phyloP scores from a whole-genome alignment of 2,113 vertebrate genomes.

The Cryptomyrus ogoouensis region DNA sequence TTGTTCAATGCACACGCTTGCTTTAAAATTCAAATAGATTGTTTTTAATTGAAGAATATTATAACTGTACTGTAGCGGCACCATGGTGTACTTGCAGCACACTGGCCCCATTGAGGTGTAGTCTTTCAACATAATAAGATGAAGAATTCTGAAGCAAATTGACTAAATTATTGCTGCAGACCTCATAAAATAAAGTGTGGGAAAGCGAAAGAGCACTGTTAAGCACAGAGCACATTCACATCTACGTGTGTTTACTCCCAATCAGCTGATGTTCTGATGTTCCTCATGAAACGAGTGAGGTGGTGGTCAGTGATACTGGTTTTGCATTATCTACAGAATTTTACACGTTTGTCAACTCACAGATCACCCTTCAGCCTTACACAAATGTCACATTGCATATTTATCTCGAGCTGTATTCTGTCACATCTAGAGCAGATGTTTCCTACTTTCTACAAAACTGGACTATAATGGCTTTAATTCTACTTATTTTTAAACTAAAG shows the following conservation, averaged over 20 bases:
- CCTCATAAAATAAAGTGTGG: not conserved
- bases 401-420: constrained; percentile 49
- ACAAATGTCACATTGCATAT: constrained; percentile 26
- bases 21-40: not conserved
- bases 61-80: not conserved
- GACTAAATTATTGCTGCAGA: not conserved
- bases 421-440: constrained; percentile 49
- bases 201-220: not conserved
- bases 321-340: not conserved
- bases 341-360: constrained; percentile 46
- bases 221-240: not conserved
- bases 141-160: not conserved
- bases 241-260: not conserved
- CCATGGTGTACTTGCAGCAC: not conserved
- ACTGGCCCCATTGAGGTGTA: not conserved
- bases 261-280: not conserved
- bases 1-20: not conserved
- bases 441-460: constrained; percentile 52
- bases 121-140: not conserved
- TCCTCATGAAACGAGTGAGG: not conserved
- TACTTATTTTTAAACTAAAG: constrained; percentile 54
- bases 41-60: not conserved
- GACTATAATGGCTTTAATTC: constrained; percentile 26
- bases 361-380: constrained; percentile 26
- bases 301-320: not conserved